A percentile compares a stretch with the other conserved stretches of the same genome.
Evolutionary conservation across 2,888 invertebrate species (phyloP).

Genomic region (Agriopis leucophaearia): DNA sequence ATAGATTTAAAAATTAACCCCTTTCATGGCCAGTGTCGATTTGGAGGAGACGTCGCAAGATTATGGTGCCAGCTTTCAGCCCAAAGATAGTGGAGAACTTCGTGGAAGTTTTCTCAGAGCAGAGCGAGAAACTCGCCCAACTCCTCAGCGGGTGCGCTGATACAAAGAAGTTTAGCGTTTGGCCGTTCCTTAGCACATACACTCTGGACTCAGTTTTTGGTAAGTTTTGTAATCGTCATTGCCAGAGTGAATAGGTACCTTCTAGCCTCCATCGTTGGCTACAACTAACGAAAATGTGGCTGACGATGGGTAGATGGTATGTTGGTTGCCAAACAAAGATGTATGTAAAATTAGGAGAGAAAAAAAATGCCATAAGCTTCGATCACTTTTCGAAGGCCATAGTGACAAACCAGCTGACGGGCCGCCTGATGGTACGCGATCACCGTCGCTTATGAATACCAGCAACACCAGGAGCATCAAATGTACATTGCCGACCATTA

Average conservation of each 20-base stretch:
- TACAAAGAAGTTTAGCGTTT: conserved; percentile 78
- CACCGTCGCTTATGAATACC: no score
- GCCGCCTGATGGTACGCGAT: no score
- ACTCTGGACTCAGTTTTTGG: conserved; percentile 89
- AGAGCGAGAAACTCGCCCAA: conserved; percentile 80
- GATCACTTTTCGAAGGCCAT: no score
- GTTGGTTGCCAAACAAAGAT: background rate
- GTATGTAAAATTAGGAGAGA: no score
- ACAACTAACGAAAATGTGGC: no score
- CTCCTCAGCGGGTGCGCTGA: conserved; percentile 61
- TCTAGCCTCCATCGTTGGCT: no score
- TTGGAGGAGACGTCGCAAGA: conserved; percentile 88
- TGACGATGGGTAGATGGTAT: no score
- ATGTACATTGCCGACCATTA: no score
- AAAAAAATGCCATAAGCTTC: no score
- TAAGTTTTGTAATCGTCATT: conserved; percentile 55
- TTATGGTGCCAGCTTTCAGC: conserved; percentile 89
- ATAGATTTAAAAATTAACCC: background rate
- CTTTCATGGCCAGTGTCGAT: conserved; percentile 69
- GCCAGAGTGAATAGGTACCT: no score
- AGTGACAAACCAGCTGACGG: no score
- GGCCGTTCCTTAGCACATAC: conserved; percentile 84
- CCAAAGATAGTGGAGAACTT: conserved; percentile 89
- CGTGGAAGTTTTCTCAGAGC: conserved; percentile 87
- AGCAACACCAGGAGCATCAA: no score